A percentile compares a stretch with the other conserved stretches of the same genome.
Evolutionary conservation across 2,888 invertebrate species (phyloP).

Genomic region (Platycheirus rosarum): DNA sequence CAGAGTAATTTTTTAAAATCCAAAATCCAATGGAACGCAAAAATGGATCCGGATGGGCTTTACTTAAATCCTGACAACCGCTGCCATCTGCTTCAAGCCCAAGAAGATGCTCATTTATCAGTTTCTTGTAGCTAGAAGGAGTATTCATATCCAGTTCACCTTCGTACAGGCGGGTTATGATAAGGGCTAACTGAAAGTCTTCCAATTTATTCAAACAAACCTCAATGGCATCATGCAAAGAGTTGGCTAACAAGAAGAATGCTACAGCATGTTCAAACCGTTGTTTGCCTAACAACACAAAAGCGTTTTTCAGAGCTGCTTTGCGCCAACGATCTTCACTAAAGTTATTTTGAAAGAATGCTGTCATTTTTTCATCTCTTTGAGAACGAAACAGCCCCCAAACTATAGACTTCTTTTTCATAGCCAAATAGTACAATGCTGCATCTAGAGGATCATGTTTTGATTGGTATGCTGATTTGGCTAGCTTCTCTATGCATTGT

Average conservation of each 20-base stretch:
- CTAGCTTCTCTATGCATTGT: slow-evolving; percentile 94
- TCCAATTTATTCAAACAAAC: slow-evolving; percentile 91
- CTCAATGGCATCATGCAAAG: slow-evolving; percentile 97
- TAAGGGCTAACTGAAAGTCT: slow-evolving; percentile 97
- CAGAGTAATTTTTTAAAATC: slow-evolving; percentile 95
- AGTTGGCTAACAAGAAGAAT: slow-evolving; percentile 97
- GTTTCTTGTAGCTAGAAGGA: slow-evolving; percentile 86
- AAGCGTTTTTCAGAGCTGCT: slow-evolving; percentile 99
- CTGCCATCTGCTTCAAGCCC: slow-evolving; percentile 87
- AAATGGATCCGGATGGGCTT: slow-evolving; percentile 97
- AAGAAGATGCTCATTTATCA: slow-evolving; percentile 91
- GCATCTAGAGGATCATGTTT: slow-evolving; percentile 98
- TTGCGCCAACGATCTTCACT: slow-evolving; percentile 96
- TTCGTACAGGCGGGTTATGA: slow-evolving; percentile 96
- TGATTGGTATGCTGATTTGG: slow-evolving; percentile 95
- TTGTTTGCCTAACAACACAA: slow-evolving; percentile 96
- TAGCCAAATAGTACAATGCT: slow-evolving; percentile 97
- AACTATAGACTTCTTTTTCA: slow-evolving; percentile 98
- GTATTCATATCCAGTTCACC: slow-evolving; percentile 79
- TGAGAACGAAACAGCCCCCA: slow-evolving; percentile 97
- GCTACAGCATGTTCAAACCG: slow-evolving; percentile 99
- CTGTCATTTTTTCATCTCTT: slow-evolving; percentile 95
- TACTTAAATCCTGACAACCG: slow-evolving; percentile 87
- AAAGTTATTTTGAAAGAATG: slow-evolving; percentile 98
- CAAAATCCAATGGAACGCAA: slow-evolving; percentile 98